Base-by-base conservation (phyloP, 1,140 invertebrate genomes). In the Hirudo medicinalis region DNA sequence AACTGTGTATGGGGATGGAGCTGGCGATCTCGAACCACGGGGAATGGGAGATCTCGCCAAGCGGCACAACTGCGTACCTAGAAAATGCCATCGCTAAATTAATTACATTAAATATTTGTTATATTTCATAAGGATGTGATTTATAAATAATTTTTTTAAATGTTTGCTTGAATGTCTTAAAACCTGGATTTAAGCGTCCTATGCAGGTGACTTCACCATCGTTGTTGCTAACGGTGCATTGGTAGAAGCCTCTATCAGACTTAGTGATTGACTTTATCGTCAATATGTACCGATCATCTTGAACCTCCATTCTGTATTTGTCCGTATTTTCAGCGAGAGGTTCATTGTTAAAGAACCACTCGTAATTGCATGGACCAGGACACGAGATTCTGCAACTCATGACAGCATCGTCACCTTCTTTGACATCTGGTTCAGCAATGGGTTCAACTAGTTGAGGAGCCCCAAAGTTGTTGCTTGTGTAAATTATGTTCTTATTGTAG, bases 331-430 rank as follows among this genome's bases (percentile, higher is more conserved):
- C 92, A 78, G 96, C 95, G 72, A 97, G 92, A 11, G 91, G 83
- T 83, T 93, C 91, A 75, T 92, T 91, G 67, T 89, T 91, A 79
- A 92, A 91, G 76, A 89, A 89, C 94, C 94, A 97, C 76, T 91
- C 69, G 53, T 70, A 54, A 17, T 25, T 36, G 19, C 32, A 53
- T 6, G 25, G 22, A 20, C 22, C 53, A 36, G 69, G 22, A 25
- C 69, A 74, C 13, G 57, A 57, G 67, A 75, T 74, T 53, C 40
- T 72, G 71, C 73, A 74, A 29, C 53, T 54, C 66, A 75, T 72
- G 19, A 63, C 53, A 15, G 71, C 71, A 15, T 57, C 29, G 43
- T 73, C 73, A 17, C 74, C 74, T 49, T 75, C 74, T 40, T 67
- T 36, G 5, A 75, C 73, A 15, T 74, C 36, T 22, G 54, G 67